These are phyloP conservation scores for Mayetiola destructor DNA, from an alignment of 2,888 invertebrate genomes.

Conservation along the genomic window DNA sequence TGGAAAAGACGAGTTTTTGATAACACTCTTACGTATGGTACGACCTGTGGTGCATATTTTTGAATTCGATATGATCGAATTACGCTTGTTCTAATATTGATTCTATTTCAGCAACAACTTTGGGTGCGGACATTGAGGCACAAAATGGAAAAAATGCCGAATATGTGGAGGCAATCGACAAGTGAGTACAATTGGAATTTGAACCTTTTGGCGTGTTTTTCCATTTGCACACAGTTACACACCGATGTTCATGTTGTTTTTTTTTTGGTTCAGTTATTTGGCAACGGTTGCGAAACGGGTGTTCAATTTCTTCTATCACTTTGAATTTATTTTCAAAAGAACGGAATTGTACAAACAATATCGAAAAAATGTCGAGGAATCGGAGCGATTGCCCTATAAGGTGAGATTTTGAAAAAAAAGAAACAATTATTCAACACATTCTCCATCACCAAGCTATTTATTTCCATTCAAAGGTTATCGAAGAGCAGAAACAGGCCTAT, in stretches of 20 bases:
- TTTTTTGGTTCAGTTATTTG: background rate
- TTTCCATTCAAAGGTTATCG: background rate
- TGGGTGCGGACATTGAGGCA: conserved; percentile 10
- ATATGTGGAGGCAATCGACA: conserved; percentile 1
- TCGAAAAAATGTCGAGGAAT: background rate
- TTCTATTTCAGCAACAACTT: conserved; percentile 3
- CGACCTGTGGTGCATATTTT: too few species aligned
- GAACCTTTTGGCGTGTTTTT: background rate
- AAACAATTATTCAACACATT: background rate
- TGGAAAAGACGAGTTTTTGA: too few species aligned
- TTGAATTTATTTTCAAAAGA: conserved; percentile 9
- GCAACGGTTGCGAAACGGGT: background rate
- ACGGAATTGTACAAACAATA: background rate
- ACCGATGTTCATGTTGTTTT: background rate
- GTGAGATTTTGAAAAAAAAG: background rate
- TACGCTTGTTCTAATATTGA: too few species aligned
- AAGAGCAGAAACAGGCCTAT: background rate
- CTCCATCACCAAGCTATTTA: too few species aligned
- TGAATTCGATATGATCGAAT: too few species aligned
- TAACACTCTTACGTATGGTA: too few species aligned
- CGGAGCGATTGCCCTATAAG: background rate
- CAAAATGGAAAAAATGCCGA: conserved; percentile 13
- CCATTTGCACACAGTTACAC: background rate
- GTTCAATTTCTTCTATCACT: background rate
- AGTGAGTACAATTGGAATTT: conserved; percentile 1